Conservation (phyloP, 1,140 invertebrate species). For the Megalopta genalis region DNA sequence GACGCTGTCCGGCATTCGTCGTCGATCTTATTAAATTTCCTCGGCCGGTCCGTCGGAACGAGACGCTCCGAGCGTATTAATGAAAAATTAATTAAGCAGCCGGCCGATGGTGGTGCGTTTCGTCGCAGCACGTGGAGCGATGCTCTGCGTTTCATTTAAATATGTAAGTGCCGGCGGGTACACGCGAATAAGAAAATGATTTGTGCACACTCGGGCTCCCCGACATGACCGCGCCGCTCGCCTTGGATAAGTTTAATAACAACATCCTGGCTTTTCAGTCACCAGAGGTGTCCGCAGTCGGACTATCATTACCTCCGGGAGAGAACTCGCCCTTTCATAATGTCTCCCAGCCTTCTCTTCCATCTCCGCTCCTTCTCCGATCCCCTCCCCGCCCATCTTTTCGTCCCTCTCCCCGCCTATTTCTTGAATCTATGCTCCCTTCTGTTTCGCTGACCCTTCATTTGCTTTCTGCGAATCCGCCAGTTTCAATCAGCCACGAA, state of each 20-base stretch:
- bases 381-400: neutral
- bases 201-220: neutral
- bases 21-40: conserved; percentile 19
- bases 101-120: neutral
- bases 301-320: conserved; percentile 56
- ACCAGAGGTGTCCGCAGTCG: conserved; percentile 48
- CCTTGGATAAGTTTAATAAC: conserved; percentile 68
- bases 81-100: conserved; percentile 27
- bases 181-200: neutral
- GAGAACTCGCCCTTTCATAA: conserved; percentile 31
- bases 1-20: neutral
- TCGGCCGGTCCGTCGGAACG: neutral
- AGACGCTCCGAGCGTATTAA: neutral
- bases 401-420: neutral
- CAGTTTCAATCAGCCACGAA: too few relatives aligned
- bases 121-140: conserved; percentile 1
- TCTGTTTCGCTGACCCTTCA: neutral
- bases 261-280: conserved; percentile 57
- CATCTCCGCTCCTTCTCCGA: conserved; percentile 7
- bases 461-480: neutral
- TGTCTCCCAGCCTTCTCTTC: neutral
- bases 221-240: conserved; percentile 32
- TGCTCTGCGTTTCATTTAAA: conserved; percentile 46
- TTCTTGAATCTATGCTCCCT: neutral
- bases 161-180: conserved; percentile 38